phyloP scores from a whole-genome alignment of 2,113 vertebrate genomes.

The Dendrocopos noguchii region DNA sequence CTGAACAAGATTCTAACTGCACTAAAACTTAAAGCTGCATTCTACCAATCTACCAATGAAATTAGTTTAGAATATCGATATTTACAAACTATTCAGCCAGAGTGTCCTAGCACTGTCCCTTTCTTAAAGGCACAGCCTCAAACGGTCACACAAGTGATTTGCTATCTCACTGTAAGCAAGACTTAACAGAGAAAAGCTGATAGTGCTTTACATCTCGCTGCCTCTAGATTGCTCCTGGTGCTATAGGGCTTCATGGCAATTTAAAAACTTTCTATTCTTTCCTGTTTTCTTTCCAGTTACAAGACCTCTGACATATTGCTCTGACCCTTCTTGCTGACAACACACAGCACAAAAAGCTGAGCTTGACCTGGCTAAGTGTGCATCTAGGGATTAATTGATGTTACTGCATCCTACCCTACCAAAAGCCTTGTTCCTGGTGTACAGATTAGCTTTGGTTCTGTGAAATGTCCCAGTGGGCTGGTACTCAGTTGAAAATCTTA shows the following conservation, averaged over 20 bases:
- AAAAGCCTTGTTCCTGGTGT: background rate
- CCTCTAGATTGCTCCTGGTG: background rate
- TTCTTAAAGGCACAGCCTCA: no score
- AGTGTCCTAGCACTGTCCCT: no score
- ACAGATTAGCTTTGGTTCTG: background rate
- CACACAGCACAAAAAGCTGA: background rate
- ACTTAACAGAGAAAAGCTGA: background rate
- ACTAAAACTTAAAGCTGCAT: no score
- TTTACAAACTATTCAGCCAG: no score
- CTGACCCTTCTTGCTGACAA: background rate
- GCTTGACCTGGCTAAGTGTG: background rate
- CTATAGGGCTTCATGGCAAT: background rate
- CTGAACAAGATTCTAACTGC: no score
- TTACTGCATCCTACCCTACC: background rate
- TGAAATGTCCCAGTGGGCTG: background rate
- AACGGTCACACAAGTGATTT: no score
- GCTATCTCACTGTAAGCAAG: background rate
- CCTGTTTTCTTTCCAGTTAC: background rate
- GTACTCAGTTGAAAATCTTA: background rate
- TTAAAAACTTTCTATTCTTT: background rate
- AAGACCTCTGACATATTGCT: background rate
- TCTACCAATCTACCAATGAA: no score
- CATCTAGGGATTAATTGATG: background rate
- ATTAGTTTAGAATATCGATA: no score
- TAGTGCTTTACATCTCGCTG: background rate